Evolutionary conservation across 2,797 vertebrate genomes (phyloP), one percentile per base, ranked within the genome.

Genomic region (Pantherophis alleghaniensis): DNA sequence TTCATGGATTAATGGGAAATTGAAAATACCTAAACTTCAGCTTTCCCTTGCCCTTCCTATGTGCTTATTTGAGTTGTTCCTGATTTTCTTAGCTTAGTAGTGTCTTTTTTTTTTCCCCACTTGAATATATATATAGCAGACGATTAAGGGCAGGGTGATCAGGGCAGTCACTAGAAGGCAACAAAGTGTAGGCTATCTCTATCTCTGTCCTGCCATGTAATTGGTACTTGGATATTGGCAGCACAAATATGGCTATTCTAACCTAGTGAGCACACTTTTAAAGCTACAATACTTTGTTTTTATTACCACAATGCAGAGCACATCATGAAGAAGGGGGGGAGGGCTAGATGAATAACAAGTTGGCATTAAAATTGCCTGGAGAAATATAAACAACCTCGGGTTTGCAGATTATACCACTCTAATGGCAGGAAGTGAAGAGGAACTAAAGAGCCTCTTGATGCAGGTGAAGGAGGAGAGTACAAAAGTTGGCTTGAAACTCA

Each of bases 81-180:
- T 55, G n/a, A 42, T 91, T 37, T 47, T 57, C 74, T 24, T 69
- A 32, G 63, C 74, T 57, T 95, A 28, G 90, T 92, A 61, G 57
- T 89, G 57, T 37, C 26, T 32, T 89, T 66, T 79, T 7, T 7
- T 9, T 18, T 32, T 1, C 55, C 55, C 55, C 13, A 24, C 51
- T 63, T 51, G 24, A 20, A 88, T 26, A 90, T 79, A 90, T 79
- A 95, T 94, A 96, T 94, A 94, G 55, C 2, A 47, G 4, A 28
- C 55, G 28, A 4, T 88, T 92, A 88, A n/a, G 28, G 63, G 28
- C 0, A 0, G 2, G 4, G 5, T 37, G 14, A 69, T 69, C 28
- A 69, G 63, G 28, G 63, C 4, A 69, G 28, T n/a, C 28, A 69
- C 28, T n/a, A 66, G 12, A 66, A n/a, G 28, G 10, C 11, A 66